Evolutionary conservation across 2,797 vertebrate genomes (phyloP).

Genomic region (Meda fulgida): DNA sequence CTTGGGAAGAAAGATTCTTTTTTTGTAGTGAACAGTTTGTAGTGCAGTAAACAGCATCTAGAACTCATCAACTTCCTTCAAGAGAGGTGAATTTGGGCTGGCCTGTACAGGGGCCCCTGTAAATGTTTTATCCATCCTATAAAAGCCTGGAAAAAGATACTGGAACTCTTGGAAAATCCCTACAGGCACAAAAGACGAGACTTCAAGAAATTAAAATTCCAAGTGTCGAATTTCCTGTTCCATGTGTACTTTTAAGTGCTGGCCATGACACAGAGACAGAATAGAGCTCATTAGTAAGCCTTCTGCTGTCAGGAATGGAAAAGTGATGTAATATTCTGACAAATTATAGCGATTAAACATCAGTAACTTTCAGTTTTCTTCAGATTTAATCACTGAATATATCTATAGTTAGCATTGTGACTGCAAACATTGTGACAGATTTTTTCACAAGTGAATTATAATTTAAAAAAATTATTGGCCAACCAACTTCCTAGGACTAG

Average conservation of each 20-base stretch:
- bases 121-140: constrained; percentile 65
- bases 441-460: background rate
- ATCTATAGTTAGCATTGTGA: background rate
- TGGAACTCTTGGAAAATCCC: constrained; percentile 66
- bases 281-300: constrained; percentile 58
- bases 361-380: background rate
- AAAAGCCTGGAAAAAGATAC: constrained; percentile 59
- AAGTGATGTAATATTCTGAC: constrained; percentile 43
- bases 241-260: constrained; percentile 65
- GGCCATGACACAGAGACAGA: constrained; percentile 60
- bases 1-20: background rate
- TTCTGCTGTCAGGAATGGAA: constrained; percentile 62
- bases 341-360: constrained; percentile 25
- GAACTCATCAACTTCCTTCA: constrained; percentile 30
- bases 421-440: background rate
- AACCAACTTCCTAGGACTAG: background rate
- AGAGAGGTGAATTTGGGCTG: constrained; percentile 20
- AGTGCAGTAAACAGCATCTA: constrained; percentile 36
- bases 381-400: constrained; percentile 8
- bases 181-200: constrained; percentile 60
- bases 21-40: background rate
- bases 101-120: constrained; percentile 1
- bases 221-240: constrained; percentile 63
- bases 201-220: constrained; percentile 68
- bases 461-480: background rate